Percentiles rank a stretch among this genome's conserved stretches.
These are phyloP conservation scores for Pseudomugil tenellus DNA, from an alignment of 2,797 vertebrate genomes.

Conservation along the genomic window DNA sequence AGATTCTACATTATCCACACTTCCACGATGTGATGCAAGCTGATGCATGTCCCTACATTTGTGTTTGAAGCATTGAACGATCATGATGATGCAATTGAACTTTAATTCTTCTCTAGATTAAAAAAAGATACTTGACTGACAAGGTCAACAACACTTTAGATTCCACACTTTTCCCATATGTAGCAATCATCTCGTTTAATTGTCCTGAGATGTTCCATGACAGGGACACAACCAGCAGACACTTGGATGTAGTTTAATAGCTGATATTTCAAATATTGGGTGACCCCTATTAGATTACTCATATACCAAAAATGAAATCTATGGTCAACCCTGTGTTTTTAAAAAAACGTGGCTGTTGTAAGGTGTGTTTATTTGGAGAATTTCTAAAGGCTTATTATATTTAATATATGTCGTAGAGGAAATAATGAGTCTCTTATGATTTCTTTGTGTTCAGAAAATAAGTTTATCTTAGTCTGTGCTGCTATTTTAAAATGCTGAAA, in stretches of 20 bases:
- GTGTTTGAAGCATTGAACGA: not conserved
- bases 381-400: not conserved
- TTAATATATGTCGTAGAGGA: not conserved
- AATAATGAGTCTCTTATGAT: not conserved
- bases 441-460: not conserved
- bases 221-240: not conserved
- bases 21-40: too few relatives aligned
- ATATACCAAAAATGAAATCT: not conserved
- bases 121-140: not conserved
- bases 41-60: not conserved
- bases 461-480: not conserved
- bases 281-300: not conserved
- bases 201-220: not conserved
- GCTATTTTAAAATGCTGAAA: not conserved
- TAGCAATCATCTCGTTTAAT: not conserved
- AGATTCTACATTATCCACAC: too few relatives aligned
- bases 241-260: not conserved
- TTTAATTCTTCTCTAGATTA: not conserved
- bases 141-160: too few relatives aligned
- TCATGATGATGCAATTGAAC: not conserved
- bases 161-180: not conserved
- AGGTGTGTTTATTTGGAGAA: too few relatives aligned
- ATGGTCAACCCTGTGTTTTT: not conserved
- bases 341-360: too few relatives aligned
- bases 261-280: not conserved